Evolutionary conservation across 2,113 vertebrate genomes (phyloP).

Genomic region (Cnemophilus loriae): DNA sequence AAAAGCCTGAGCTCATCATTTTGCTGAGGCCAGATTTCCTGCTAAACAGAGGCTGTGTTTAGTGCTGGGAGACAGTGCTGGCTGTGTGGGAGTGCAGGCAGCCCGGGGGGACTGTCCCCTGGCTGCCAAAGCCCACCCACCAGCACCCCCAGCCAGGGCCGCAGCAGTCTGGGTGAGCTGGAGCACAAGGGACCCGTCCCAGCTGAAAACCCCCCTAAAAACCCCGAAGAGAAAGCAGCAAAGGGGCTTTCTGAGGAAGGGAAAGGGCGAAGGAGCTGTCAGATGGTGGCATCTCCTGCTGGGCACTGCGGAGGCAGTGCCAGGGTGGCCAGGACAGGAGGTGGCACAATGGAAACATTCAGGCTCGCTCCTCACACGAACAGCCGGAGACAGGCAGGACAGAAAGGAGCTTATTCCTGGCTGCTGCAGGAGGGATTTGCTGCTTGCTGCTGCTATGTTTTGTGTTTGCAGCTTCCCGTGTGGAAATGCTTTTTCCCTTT

Average conservation of each 20-base stretch:
- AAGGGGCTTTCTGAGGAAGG: background rate
- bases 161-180: background rate
- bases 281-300: background rate
- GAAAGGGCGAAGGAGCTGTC: background rate
- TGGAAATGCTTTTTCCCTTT: conserved; percentile 30
- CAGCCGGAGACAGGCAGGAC: background rate
- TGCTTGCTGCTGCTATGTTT: conserved; percentile 31
- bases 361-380: background rate
- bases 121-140: background rate
- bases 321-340: background rate
- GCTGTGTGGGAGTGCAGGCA: background rate
- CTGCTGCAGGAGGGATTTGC: conserved; percentile 26
- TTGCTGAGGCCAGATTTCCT: background rate
- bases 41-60: background rate
- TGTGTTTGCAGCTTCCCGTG: conserved; percentile 3
- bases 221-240: background rate
- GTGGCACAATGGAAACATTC: conserved; percentile 41
- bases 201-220: background rate
- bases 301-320: background rate
- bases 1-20: background rate
- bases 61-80: background rate
- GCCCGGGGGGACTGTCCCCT: background rate
- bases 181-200: background rate
- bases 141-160: background rate
- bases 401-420: conserved; percentile 41